Evolutionary conservation across 2,888 invertebrate species (phyloP).

Genomic region (Netelia fuscicornis): DNA sequence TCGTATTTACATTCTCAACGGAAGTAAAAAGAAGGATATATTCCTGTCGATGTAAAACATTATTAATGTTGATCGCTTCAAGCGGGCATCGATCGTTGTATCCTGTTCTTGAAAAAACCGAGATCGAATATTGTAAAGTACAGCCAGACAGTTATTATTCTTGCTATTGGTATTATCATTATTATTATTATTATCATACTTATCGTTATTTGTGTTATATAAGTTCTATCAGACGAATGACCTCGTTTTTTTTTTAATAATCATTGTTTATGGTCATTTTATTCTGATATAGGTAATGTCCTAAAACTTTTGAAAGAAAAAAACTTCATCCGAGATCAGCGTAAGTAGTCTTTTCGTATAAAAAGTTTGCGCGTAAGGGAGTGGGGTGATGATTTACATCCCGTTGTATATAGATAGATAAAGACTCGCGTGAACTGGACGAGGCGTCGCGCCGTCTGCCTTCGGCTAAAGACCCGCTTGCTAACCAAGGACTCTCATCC

Average conservation of each 20-base stretch:
- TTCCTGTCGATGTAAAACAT: neutral
- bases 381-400: neutral
- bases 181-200: too few relatives aligned
- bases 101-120: neutral
- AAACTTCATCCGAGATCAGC: too few relatives aligned
- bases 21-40: constrained; percentile 28
- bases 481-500: constrained; percentile 51
- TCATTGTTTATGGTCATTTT: too few relatives aligned
- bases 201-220: too few relatives aligned
- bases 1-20: constrained; percentile 6
- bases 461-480: constrained; percentile 51
- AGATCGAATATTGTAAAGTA: neutral
- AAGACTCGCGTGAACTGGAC: neutral
- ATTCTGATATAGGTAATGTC: too few relatives aligned
- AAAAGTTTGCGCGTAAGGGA: too few relatives aligned
- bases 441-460: constrained; percentile 58
- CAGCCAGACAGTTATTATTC: neutral
- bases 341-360: too few relatives aligned
- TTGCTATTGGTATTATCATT: neutral
- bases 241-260: too few relatives aligned
- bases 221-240: too few relatives aligned
- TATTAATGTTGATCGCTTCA: neutral
- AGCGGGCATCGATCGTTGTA: neutral
- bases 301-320: too few relatives aligned
- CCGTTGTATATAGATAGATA: neutral